These are phyloP conservation scores for Benitochromis conjunctus DNA, from an alignment of 2,113 vertebrate species.

Conservation along the genomic window DNA sequence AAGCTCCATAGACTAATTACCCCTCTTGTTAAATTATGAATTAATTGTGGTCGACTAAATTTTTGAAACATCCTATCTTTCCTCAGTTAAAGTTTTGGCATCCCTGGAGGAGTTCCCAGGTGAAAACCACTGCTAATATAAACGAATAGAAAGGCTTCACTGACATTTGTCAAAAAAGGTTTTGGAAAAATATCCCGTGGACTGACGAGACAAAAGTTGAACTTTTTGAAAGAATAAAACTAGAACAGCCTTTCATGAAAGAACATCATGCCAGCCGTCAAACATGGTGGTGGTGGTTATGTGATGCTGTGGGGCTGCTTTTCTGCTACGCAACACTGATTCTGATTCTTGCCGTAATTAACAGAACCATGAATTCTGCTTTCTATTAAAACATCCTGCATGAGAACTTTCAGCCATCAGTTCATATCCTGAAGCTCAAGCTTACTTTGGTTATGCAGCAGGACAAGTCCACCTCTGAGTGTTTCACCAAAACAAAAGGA, in stretches of 20 bases:
- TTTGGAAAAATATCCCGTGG: too few relatives aligned
- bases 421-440: neutral
- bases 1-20: neutral
- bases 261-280: too few relatives aligned
- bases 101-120: neutral
- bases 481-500: neutral
- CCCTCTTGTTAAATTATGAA: neutral
- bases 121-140: neutral
- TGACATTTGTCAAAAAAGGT: neutral
- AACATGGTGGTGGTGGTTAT: too few relatives aligned
- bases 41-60: neutral
- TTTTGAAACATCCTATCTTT: neutral
- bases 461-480: neutral
- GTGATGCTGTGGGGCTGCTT: too few relatives aligned
- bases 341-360: neutral
- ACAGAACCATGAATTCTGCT: neutral
- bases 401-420: neutral
- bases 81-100: neutral
- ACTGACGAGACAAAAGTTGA: neutral
- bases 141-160: neutral
- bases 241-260: too few relatives aligned
- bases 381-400: accelerated
- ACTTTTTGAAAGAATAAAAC: neutral
- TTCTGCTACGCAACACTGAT: neutral
- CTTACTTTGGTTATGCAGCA: neutral